Evolutionary conservation across 2,888 invertebrate genomes (phyloP).

Genomic region (Hypselothyrea guttata): DNA sequence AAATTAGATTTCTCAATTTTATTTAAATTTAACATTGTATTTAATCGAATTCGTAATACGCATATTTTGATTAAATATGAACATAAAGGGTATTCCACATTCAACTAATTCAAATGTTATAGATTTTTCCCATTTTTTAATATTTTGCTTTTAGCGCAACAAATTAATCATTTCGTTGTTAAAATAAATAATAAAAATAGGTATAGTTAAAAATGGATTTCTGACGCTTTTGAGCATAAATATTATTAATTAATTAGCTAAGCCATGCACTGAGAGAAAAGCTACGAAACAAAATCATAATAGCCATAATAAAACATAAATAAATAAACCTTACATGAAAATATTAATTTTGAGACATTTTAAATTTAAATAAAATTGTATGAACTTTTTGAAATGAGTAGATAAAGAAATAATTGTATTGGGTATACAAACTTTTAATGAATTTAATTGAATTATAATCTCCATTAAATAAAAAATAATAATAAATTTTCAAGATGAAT

Average conservation of each 20-base stretch:
- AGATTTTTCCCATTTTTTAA: neutral
- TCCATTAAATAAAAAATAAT: too few species aligned
- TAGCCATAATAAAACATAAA: neutral
- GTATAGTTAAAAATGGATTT: slow-evolving; percentile 67
- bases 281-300: neutral
- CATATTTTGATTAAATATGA: too few species aligned
- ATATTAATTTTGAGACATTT: neutral
- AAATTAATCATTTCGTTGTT: slow-evolving; percentile 71
- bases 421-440: neutral
- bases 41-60: too few species aligned
- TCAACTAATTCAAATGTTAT: neutral
- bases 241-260: slow-evolving; percentile 66
- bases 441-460: too few species aligned
- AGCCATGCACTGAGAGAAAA: slow-evolving; percentile 45
- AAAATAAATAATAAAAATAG: slow-evolving; percentile 78
- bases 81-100: neutral
- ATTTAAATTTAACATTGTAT: too few species aligned
- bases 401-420: neutral
- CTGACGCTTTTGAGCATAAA: slow-evolving; percentile 49
- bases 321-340: neutral
- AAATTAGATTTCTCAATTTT: too few species aligned
- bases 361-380: too few species aligned
- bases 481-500: too few species aligned
- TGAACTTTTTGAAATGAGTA: too few species aligned
- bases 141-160: slow-evolving; percentile 47